A percentile compares a stretch with the other conserved stretches of the same genome.
phyloP scores from a whole-genome alignment of 2,113 vertebrate genomes.

The Hemibates koningsi region DNA sequence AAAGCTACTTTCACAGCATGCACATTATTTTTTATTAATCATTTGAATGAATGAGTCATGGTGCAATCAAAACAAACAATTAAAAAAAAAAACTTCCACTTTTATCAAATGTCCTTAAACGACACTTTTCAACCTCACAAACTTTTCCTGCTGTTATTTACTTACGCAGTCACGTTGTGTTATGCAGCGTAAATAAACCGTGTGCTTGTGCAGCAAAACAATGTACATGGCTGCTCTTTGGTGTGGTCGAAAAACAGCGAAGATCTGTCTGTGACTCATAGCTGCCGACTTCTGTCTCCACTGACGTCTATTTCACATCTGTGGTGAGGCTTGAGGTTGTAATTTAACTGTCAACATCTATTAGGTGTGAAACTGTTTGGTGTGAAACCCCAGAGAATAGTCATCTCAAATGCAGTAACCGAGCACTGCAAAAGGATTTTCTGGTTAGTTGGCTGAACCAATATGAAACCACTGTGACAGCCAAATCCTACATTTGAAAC shows the following conservation, averaged over 20 bases:
- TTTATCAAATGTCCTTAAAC: not conserved
- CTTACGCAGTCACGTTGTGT: not conserved
- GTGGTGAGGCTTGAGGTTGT: slow-evolving; percentile 32
- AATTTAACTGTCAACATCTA: slow-evolving; percentile 27
- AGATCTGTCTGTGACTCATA: slow-evolving; percentile 34
- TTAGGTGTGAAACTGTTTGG: slow-evolving; percentile 36
- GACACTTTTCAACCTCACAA: not conserved
- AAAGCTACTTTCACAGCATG: not conserved
- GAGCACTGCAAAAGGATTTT: not conserved
- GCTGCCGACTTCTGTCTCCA: not conserved
- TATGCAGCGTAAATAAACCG: not conserved
- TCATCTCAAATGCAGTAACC: not conserved
- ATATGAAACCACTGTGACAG: slow-evolving; percentile 2
- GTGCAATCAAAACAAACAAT: not conserved
- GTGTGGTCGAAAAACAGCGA: slow-evolving; percentile 1
- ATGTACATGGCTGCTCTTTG: not conserved
- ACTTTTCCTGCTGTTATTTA: not conserved
- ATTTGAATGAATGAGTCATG: not conserved
- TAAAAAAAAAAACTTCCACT: not conserved
- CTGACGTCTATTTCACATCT: slow-evolving; percentile 11
- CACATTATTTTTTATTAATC: not conserved
- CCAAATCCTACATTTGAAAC: not conserved
- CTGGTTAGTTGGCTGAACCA: slow-evolving; percentile 2
- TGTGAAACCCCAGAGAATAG: not conserved
- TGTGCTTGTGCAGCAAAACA: not conserved